phyloP scores from a whole-genome alignment of 2,888 invertebrate species.

The Eulithis testata region DNA sequence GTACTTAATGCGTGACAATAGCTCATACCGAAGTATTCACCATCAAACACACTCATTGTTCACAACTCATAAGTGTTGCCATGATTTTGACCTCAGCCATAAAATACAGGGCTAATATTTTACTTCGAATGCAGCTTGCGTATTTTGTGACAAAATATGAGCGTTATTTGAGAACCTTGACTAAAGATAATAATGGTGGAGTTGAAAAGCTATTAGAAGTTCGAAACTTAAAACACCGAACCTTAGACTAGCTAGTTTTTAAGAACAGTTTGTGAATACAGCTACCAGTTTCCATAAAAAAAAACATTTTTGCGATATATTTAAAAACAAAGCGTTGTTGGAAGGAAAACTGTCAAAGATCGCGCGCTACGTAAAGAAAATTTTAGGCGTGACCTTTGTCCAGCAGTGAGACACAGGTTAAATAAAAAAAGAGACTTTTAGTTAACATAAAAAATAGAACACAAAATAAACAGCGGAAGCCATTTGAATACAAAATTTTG shows the following conservation, averaged over 20 bases:
- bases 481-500: conserved; percentile 16
- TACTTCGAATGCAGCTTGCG: conserved; percentile 45
- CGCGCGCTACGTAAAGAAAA: no score
- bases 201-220: background rate
- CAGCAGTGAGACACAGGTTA: no score
- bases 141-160: conserved; percentile 13
- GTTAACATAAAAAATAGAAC: no score
- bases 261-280: no score
- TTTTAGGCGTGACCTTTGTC: no score
- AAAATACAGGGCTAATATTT: conserved; percentile 49
- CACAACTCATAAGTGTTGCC: conserved; percentile 23
- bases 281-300: no score
- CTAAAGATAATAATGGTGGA: background rate
- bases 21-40: conserved; percentile 26
- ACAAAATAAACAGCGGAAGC: conserved; percentile 18
- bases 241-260: no score
- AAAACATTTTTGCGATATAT: no score
- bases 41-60: conserved; percentile 37
- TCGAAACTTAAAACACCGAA: no score
- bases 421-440: no score
- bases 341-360: no score
- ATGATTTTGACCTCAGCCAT: conserved; percentile 37
- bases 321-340: no score
- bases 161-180: conserved; percentile 5
- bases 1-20: conserved; percentile 25